Evolutionary conservation across 2,113 vertebrate species (phyloP).

Genomic region (Passer domesticus): DNA sequence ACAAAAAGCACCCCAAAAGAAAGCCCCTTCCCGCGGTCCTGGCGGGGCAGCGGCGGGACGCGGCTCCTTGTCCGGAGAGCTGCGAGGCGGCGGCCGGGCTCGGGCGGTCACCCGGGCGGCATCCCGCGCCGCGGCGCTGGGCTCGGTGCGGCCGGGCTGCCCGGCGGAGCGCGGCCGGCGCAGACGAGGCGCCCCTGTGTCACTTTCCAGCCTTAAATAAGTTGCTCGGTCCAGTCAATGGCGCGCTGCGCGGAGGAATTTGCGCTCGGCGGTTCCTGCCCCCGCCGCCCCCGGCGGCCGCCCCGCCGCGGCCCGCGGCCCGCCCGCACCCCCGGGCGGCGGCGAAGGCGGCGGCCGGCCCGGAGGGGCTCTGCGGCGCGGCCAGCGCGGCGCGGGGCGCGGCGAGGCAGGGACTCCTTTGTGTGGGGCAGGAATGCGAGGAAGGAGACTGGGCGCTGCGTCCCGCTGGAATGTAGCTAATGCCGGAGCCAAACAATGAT

Average conservation of each 20-base stretch:
- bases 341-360: neutral
- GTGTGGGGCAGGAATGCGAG: neutral
- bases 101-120: neutral
- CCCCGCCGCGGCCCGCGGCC: neutral
- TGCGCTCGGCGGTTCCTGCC: neutral
- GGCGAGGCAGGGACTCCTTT: neutral
- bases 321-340: neutral
- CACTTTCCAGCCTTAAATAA: constrained; percentile 83
- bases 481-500: neutral
- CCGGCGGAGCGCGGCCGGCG: neutral
- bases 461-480: neutral
- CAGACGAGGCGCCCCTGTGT: constrained; percentile 64
- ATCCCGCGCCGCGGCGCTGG: constrained; percentile 21
- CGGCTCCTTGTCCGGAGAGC: neutral
- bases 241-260: constrained; percentile 65
- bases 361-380: neutral
- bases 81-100: neutral
- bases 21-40: neutral
- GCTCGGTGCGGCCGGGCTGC: neutral
- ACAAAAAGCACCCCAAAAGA: neutral
- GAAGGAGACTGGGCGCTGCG: neutral
- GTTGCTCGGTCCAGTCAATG: constrained; percentile 85
- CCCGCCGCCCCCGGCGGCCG: neutral
- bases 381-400: neutral
- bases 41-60: neutral